Evolutionary conservation across 1,140 invertebrate genomes (phyloP), one percentile per base, ranked within the genome.

Genomic region (Micrasema minimum): DNA sequence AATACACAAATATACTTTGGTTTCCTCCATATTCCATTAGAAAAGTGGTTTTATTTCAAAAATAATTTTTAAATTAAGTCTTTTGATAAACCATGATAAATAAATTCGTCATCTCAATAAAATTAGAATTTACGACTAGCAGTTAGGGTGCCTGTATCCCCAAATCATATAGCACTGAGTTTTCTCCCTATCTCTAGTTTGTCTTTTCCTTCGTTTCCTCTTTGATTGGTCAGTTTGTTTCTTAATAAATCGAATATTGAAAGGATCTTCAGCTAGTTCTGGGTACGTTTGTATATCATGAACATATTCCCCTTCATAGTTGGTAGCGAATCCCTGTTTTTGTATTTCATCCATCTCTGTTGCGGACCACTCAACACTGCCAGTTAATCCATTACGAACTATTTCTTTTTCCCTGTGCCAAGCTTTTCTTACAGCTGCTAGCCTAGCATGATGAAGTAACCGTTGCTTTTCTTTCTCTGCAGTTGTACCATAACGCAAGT

Each of bases 241-340:
- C 82, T 95, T 95, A 10, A 92, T 87, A 78, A 96, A 96, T 75
- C 91, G 89, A 61, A 99, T 90, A 84, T 97, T 98, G 82, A 94
- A 96, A 1, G 96, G 95, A 85, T 98, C 96, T 83, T 98, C 96
- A 11, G 95, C 93, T 11, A 98, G 85, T 79, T 97, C 93, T 0
- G 96, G 95, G 85, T 95, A 97, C 14, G 90, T 83, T 75, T 91
- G 89, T 14, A 96, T 91, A 78, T 96, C 93, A 80, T 96, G 93
- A 68, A 95, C 91, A 84, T 96, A 97, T 77, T 96, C 92, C 53
- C 92, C 93, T 77, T 96, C 92, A 82, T 96, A 97, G 74, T 90
- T 92, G 3, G 89, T 86, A 11, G 92, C 91, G 76, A 90, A 90
- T 11, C 94, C 95, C 59, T 88, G 84, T 77, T 96, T 95, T 66